Evolutionary conservation across 1,140 invertebrate species (phyloP).

Genomic region (Sminthurinus signatus): DNA sequence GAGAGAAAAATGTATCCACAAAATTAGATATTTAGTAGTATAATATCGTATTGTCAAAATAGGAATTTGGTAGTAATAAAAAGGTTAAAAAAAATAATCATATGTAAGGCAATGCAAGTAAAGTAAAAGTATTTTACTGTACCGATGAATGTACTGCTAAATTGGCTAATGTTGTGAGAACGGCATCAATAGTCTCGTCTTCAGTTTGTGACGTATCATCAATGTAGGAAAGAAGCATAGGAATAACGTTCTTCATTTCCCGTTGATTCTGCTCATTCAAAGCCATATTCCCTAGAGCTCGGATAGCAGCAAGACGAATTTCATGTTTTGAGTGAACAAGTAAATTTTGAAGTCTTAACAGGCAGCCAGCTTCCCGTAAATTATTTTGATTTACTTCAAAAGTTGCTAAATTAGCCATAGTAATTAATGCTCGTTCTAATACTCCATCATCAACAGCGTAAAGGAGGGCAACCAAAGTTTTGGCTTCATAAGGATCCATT

Average conservation of each 20-base stretch:
- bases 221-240: constrained; percentile 46
- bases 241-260: constrained; percentile 51
- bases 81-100: too few relatives aligned
- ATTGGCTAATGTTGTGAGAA: constrained; percentile 50
- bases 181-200: constrained; percentile 43
- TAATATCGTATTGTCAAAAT: too few relatives aligned
- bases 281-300: constrained; percentile 52
- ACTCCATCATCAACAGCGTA: constrained; percentile 50
- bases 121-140: too few relatives aligned
- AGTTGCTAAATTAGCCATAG: constrained; percentile 41
- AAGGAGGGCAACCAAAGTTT: constrained; percentile 51
- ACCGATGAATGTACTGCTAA: too few relatives aligned
- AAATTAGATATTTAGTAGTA: too few relatives aligned
- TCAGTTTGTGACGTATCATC: constrained; percentile 40
- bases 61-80: too few relatives aligned
- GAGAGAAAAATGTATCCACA: too few relatives aligned
- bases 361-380: constrained; percentile 52
- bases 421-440: constrained; percentile 50
- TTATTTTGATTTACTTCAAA: constrained; percentile 47
- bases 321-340: constrained; percentile 45
- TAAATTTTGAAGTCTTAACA: constrained; percentile 49
- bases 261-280: constrained; percentile 52
- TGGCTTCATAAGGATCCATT: constrained; percentile 50
- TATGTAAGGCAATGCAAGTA: too few relatives aligned
- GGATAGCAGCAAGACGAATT: constrained; percentile 46